Evolutionary conservation across 2,888 invertebrate genomes (phyloP).

Genomic region (Erannis defoliaria): DNA sequence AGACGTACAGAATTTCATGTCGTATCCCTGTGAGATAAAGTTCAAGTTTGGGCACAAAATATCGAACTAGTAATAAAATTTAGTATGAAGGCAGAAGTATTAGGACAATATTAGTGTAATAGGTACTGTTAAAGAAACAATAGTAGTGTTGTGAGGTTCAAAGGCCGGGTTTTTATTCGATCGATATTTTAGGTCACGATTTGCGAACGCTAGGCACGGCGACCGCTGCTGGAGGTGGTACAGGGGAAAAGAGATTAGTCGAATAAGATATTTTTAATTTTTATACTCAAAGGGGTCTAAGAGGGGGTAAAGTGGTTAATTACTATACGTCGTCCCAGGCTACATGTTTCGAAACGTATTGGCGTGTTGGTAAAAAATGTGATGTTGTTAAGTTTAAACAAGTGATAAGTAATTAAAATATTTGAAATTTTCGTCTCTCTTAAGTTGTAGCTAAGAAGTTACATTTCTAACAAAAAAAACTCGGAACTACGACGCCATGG

Average conservation of each 20-base stretch:
- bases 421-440: too few relatives aligned
- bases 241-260: not conserved
- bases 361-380: too few relatives aligned
- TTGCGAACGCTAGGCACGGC: slow-evolving; percentile 19
- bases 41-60: not conserved
- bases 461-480: too few relatives aligned
- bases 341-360: too few relatives aligned
- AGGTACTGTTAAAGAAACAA: slow-evolving; percentile 11
- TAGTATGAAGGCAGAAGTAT: slow-evolving; percentile 10
- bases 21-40: not conserved
- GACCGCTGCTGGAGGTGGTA: not conserved
- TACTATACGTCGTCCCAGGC: too few relatives aligned
- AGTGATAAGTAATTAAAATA: too few relatives aligned
- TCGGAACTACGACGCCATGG: too few relatives aligned
- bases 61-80: slow-evolving; percentile 1
- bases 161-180: slow-evolving; percentile 37
- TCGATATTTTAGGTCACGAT: slow-evolving; percentile 64
- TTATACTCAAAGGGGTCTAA: too few relatives aligned
- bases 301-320: too few relatives aligned
- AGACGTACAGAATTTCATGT: not conserved
- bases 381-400: too few relatives aligned
- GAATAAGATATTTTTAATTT: too few relatives aligned
- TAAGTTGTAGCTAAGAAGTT: too few relatives aligned
- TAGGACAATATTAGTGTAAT: slow-evolving; percentile 8
- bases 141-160: slow-evolving; percentile 10